phyloP scores from a whole-genome alignment of 53 echinoderm and acorn worm species.

The Mesocentrotus franciscanus region DNA sequence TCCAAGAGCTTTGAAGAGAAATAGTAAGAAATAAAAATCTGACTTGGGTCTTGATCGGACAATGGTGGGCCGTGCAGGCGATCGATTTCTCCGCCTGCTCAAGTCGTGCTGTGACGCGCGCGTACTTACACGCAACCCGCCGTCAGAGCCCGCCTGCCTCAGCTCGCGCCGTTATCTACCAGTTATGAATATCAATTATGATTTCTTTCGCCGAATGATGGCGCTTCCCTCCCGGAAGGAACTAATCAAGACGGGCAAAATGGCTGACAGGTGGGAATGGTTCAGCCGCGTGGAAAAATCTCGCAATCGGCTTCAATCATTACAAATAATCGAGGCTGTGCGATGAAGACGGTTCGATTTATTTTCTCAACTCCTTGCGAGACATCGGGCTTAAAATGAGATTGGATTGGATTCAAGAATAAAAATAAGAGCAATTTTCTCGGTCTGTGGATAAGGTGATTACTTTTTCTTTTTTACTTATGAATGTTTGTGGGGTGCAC shows the following conservation, averaged over 20 bases:
- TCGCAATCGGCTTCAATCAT: conserved; percentile 65
- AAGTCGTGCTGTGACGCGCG: conserved; percentile 31
- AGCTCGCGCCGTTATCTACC: conserved; percentile 50
- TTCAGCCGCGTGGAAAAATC: conserved; percentile 61
- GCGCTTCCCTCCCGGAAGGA: conserved; percentile 65
- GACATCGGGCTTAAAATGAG: conserved; percentile 49
- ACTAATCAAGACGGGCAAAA: conserved; percentile 68
- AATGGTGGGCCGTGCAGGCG: conserved; percentile 51
- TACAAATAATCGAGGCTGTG: conserved; percentile 49
- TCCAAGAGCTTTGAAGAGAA: conserved; percentile 4
- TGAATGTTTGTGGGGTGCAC: conserved; percentile 43
- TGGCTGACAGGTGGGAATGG: conserved; percentile 64
- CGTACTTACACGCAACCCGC: conserved; percentile 43
- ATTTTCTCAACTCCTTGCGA: background rate
- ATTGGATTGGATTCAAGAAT: conserved; percentile 56
- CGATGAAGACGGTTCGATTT: conserved; percentile 22
- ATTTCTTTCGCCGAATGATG: conserved; percentile 65
- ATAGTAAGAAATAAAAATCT: conserved; percentile 14
- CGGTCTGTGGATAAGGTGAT: conserved; percentile 56
- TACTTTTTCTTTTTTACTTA: conserved; percentile 41
- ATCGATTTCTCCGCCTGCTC: conserved; percentile 55
- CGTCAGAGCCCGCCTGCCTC: background rate
- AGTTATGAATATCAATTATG: conserved; percentile 73
- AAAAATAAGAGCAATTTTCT: conserved; percentile 59
- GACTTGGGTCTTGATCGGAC: conserved; percentile 8